These are phyloP conservation scores for Conus ventricosus DNA, from an alignment of 1,140 invertebrate genomes.

Conservation along the genomic window DNA sequence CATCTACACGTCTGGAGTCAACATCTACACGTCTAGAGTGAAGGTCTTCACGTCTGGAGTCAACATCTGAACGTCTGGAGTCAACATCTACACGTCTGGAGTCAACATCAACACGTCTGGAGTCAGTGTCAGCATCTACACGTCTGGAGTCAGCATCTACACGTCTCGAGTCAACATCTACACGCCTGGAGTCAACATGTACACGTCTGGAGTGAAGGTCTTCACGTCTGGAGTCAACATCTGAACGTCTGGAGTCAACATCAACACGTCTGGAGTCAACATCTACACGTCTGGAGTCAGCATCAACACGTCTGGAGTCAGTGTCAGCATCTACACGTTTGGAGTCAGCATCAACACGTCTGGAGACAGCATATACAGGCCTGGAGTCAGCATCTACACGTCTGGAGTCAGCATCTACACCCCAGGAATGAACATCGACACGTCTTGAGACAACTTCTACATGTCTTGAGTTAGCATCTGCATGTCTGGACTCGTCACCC, in stretches of 20 bases:
- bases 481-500: not conserved
- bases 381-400: not conserved
- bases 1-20: not conserved
- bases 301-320: not conserved
- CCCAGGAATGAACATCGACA: not conserved
- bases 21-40: not conserved
- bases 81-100: slow-evolving; percentile 4
- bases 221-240: not conserved
- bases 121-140: not conserved
- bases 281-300: not conserved
- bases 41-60: not conserved
- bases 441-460: not conserved
- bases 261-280: not conserved
- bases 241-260: not conserved
- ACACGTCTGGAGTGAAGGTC: not conserved
- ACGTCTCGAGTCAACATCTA: not conserved
- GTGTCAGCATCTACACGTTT: not conserved
- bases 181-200: not conserved
- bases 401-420: not conserved
- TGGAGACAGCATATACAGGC: not conserved
- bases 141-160: not conserved
- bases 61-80: not conserved
- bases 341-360: not conserved
- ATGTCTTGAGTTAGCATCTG: not conserved
- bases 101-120: not conserved